These are phyloP conservation scores for Galleria mellonella DNA, from an alignment of 1,140 invertebrate genomes.

Conservation along the genomic window DNA sequence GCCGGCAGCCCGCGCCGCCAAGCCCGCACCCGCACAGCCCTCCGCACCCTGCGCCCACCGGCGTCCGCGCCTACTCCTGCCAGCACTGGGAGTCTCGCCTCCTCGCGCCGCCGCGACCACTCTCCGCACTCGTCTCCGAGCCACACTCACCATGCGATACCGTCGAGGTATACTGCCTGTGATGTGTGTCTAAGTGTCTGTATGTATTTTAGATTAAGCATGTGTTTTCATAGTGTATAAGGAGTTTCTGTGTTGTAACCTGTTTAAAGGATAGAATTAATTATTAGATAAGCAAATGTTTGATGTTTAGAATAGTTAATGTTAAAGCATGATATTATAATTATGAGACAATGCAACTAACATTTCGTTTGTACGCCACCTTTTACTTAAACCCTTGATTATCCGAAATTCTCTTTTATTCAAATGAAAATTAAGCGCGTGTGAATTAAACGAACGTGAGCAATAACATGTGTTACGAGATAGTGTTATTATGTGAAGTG, in stretches of 20 bases:
- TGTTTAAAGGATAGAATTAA: too few species aligned
- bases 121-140: slow-evolving; percentile 38
- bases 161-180: slow-evolving; percentile 55
- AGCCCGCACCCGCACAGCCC: slow-evolving; percentile 48
- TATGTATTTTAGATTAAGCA: slow-evolving; percentile 13
- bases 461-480: slow-evolving; percentile 26
- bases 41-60: slow-evolving; percentile 53
- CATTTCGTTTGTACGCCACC: slow-evolving; percentile 2
- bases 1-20: slow-evolving; percentile 61
- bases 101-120: slow-evolving; percentile 37
- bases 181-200: slow-evolving; percentile 24
- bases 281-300: neutral
- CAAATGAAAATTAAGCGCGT: slow-evolving; percentile 6
- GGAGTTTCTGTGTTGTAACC: too few species aligned
- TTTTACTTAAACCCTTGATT: neutral
- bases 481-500: slow-evolving; percentile 56
- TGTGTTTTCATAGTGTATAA: neutral
- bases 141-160: slow-evolving; percentile 53
- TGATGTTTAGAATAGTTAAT: slow-evolving; percentile 4
- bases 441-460: slow-evolving; percentile 7
- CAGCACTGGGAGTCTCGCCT: slow-evolving; percentile 70
- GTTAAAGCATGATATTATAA: slow-evolving; percentile 16
- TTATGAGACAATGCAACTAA: slow-evolving; percentile 26
- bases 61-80: slow-evolving; percentile 70
- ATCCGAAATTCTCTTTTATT: too few species aligned